A percentile compares a stretch with the other conserved stretches of the same genome.
Evolutionary conservation across 2,888 invertebrate species (phyloP).

Genomic region (Nipponacmea schrenckii): DNA sequence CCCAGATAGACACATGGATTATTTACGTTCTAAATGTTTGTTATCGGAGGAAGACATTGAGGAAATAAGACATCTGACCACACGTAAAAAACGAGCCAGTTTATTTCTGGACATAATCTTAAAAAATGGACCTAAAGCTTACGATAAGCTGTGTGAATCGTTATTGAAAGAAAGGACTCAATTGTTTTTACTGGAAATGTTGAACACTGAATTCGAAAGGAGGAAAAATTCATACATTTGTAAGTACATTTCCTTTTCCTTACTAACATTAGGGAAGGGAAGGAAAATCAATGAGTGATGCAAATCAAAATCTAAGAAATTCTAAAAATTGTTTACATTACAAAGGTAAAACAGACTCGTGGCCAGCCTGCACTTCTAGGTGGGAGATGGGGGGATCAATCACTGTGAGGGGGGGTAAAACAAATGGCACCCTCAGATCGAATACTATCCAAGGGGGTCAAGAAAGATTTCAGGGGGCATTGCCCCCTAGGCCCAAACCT

Average conservation of each 20-base stretch:
- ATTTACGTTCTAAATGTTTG: slow-evolving; percentile 22
- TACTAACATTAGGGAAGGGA: too few relatives aligned
- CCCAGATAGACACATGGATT: slow-evolving; percentile 27
- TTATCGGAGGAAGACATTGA: slow-evolving; percentile 27
- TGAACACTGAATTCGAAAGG: slow-evolving; percentile 22
- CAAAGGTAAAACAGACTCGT: too few relatives aligned
- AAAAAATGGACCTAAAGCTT: slow-evolving; percentile 23
- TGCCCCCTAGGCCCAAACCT: too few relatives aligned
- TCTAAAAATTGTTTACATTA: too few relatives aligned
- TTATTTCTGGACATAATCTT: slow-evolving; percentile 25
- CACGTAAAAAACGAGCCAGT: slow-evolving; percentile 19
- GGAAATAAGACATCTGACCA: slow-evolving; percentile 22
- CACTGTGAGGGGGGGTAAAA: too few relatives aligned
- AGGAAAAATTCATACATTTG: slow-evolving; percentile 21
- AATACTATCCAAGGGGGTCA: too few relatives aligned
- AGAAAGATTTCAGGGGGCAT: too few relatives aligned
- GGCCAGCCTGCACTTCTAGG: too few relatives aligned
- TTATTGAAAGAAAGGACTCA: slow-evolving; percentile 18
- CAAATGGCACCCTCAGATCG: too few relatives aligned
- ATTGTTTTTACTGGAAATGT: slow-evolving; percentile 16
- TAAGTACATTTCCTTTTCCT: neutral
- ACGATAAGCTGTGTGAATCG: slow-evolving; percentile 23
- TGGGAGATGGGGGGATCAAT: too few relatives aligned
- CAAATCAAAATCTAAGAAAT: too few relatives aligned
- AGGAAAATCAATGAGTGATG: too few relatives aligned